These are phyloP conservation scores for Dryomyza anilis DNA, from an alignment of 2,888 invertebrate species.

Conservation along the genomic window DNA sequence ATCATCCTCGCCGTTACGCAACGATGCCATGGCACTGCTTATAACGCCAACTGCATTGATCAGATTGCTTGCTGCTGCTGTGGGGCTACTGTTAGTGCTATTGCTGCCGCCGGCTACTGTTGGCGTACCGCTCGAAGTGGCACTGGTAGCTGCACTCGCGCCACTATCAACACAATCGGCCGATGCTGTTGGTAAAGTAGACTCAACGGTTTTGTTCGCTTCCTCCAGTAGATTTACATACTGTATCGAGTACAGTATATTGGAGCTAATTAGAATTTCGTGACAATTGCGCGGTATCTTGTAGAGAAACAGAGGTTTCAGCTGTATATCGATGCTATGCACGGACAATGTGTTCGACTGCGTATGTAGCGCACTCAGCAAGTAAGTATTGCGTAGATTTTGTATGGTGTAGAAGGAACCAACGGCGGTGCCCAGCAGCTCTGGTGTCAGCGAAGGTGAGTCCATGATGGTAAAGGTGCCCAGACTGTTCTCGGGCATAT, in stretches of 20 bases:
- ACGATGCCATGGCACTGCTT: conserved; percentile 60
- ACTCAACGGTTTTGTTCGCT: conserved; percentile 46
- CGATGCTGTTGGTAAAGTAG: conserved; percentile 33
- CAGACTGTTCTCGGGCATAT: conserved; percentile 51
- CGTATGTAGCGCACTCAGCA: conserved; percentile 59
- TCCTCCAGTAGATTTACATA: conserved; percentile 59
- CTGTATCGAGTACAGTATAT: conserved; percentile 68
- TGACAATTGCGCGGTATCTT: conserved; percentile 70
- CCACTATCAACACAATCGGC: conserved; percentile 35
- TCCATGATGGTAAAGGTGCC: conserved; percentile 59
- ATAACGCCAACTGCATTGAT: conserved; percentile 59
- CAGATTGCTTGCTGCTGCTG: conserved; percentile 38
- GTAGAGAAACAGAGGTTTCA: conserved; percentile 72
- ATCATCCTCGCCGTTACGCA: conserved; percentile 56
- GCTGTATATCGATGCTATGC: conserved; percentile 70
- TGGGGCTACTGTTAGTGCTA: conserved; percentile 41
- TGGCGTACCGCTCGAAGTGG: conserved; percentile 25
- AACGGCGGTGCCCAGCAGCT: conserved; percentile 53
- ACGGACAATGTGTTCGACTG: conserved; percentile 62
- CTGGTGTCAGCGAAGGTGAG: conserved; percentile 58
- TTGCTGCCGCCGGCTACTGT: too few relatives aligned
- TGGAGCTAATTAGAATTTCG: conserved; percentile 70
- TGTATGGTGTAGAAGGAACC: conserved; percentile 60
- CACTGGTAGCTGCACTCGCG: conserved; percentile 32
- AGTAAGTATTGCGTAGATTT: conserved; percentile 56